These are phyloP conservation scores for Eupithecia inturbata DNA, from an alignment of 2,888 invertebrate species.

Conservation along the genomic window DNA sequence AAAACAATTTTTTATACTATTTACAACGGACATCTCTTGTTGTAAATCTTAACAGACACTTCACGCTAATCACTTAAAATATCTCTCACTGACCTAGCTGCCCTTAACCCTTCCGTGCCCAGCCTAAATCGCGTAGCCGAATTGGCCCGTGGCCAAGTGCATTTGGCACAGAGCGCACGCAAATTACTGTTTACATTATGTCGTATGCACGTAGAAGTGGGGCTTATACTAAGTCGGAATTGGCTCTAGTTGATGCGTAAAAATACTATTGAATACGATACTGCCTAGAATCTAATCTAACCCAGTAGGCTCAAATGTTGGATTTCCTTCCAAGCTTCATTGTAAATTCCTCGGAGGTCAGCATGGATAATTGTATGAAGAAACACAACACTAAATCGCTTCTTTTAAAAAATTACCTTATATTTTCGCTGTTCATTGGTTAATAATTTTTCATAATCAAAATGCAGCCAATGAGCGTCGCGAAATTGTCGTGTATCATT, in stretches of 20 bases:
- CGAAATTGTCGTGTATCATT: too few species aligned
- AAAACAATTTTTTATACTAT: too few species aligned
- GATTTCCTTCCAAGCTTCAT: not conserved
- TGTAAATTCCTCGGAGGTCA: too few species aligned
- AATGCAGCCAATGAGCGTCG: too few species aligned
- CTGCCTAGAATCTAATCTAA: not conserved
- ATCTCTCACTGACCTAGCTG: not conserved
- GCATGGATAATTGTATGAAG: too few species aligned
- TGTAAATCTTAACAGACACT: too few species aligned
- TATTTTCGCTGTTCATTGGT: too few species aligned
- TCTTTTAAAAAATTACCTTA: too few species aligned
- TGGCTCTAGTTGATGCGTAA: slow-evolving; percentile 19
- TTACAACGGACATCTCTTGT: too few species aligned
- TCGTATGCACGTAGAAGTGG: slow-evolving; percentile 37
- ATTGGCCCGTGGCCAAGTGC: slow-evolving; percentile 65
- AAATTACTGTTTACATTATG: slow-evolving; percentile 69
- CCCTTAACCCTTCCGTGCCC: not conserved
- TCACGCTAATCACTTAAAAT: not conserved
- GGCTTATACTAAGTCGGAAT: slow-evolving; percentile 34
- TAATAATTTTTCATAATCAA: too few species aligned
- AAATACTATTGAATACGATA: not conserved
- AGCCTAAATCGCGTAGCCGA: slow-evolving; percentile 41
- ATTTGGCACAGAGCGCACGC: slow-evolving; percentile 66
- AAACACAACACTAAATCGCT: too few species aligned
- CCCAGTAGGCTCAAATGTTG: not conserved